Base-by-base conservation (phyloP, 2,888 invertebrate species). In the Lomographa bimaculata region DNA sequence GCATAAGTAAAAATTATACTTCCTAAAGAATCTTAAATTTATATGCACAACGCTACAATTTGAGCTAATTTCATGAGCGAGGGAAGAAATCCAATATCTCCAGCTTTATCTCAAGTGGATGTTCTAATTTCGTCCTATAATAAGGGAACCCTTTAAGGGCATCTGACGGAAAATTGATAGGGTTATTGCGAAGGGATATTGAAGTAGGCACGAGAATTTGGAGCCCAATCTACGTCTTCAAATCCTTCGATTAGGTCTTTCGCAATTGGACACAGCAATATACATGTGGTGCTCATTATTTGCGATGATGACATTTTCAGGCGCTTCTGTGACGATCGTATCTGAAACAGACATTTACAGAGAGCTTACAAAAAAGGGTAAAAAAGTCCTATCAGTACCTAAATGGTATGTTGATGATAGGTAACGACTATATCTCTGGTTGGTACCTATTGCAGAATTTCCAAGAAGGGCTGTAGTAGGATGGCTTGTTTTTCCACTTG, bases 131-230 rank as follows among this genome's bases (percentile, higher is more conserved):
- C 25, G 34, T 42, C 29, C 36, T 46, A 43, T 46, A 51, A 50
- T 51, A 51, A 36, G 47, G 33, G 24, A 8, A 26, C 27, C 51
- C 38, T 39, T 41, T 39, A 35, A 32, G 45, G 46, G 40, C 42
- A 36, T 35, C 41, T 37, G 40, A 40, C 41, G 50, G 53, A 41
- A 53, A 53, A 53, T 57, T 55, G 51, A 55, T 57, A 50, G 44
- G 55, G 44, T 44, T 57, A 53, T 51, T 36, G 36, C 41, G 25
- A 29, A 40, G 38, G 41, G 46, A 41, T 46, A 49, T 42, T 17
- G 32, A 21, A 40, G 32, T 21, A 45, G 30, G 39, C 2, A 14
- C 14, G 14, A 4, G 14, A 36, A 37, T 46, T 26, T 23, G 32
- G 42, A 37, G 41, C 43, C 39, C 53, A 55, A 53, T 57, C 41